Base-by-base conservation (phyloP, 35 echinoderm and acorn worm genomes). In the Ophiothrix spiculata region DNA sequence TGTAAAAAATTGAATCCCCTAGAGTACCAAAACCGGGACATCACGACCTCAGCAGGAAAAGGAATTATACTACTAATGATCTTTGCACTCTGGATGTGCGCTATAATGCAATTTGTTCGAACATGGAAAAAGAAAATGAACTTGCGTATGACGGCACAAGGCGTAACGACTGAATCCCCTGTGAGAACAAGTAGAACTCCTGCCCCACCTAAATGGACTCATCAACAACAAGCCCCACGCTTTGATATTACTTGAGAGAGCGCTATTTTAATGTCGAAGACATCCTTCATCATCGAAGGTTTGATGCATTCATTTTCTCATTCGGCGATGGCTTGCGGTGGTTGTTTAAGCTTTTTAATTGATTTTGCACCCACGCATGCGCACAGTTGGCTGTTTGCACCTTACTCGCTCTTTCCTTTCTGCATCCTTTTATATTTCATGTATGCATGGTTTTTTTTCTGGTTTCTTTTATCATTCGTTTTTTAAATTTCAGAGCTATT, bases 111-210 rank as follows among this genome's bases (percentile, higher is more conserved):
- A 16, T 84, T 84, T n/a, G 37, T 84, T 63, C 46, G 81, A 54
- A 84, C 81, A 14, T 84, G 81, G 81, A 31, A 33, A 56, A 84
- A 84, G 63, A 84, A 84, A 37, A 84, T 84, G 81, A 79, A 79
- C 77, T 38, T 38, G 28, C 77, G 39, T 41, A 36, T 54, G 40
- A 74, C 83, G 29, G 4, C 60, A 28, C 60, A 69, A 69, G 60
- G 60, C 29, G 60, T 69, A 12, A 28, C 29, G 60, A 69, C 60
- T 69, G 60, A 6, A 69, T 69, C 60, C 60, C 60, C 60, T 2
- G 29, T 69, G 1, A 6, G 23, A 12, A 12, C 60, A 69, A 10
- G 60, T n/a, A n/a, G n/a, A 69, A 69, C 17, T 28, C 3, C 60
- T 15, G 60, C 6, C 17, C 1, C 60, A 69, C 45, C 8, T n/a